Conservation (phyloP, 2,113 vertebrate species). For the Oncorhynchus gorbuscha region DNA sequence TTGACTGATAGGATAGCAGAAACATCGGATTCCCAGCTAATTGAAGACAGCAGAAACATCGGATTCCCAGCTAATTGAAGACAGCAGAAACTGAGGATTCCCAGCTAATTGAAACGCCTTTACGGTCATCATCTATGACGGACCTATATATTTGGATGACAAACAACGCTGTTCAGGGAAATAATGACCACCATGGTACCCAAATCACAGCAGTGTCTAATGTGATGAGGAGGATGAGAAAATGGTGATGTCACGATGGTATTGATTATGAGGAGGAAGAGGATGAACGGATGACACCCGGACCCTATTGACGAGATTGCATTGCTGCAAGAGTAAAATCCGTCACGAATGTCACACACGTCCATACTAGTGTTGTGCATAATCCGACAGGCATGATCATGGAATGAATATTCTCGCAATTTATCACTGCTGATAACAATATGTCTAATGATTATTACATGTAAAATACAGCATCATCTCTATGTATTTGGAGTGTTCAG, state of each 20-base stretch:
- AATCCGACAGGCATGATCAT: no score
- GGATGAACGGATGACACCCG: neutral
- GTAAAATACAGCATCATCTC: neutral
- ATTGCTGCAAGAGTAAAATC: no score
- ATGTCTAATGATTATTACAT: no score
- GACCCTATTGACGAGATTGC: no score
- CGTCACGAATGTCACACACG: no score
- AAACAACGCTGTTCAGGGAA: neutral
- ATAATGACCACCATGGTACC: neutral
- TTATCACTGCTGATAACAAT: no score
- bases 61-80: no score
- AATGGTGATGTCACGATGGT: no score
- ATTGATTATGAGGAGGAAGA: neutral
- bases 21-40: neutral
- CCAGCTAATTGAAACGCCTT: slow-evolving; percentile 17
- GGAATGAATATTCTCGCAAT: no score
- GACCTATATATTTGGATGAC: neutral
- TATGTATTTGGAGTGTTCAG: neutral
- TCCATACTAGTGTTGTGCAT: no score
- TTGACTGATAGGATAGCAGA: neutral
- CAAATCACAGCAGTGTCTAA: neutral
- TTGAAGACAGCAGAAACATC: no score
- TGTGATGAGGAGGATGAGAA: neutral
- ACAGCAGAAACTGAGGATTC: slow-evolving; percentile 30
- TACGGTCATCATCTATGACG: no score